A percentile compares a stretch with the other conserved stretches of the same genome.
These are phyloP conservation scores for Jordanella pulchra DNA, from an alignment of 2,797 vertebrate species.

Conservation along the genomic window DNA sequence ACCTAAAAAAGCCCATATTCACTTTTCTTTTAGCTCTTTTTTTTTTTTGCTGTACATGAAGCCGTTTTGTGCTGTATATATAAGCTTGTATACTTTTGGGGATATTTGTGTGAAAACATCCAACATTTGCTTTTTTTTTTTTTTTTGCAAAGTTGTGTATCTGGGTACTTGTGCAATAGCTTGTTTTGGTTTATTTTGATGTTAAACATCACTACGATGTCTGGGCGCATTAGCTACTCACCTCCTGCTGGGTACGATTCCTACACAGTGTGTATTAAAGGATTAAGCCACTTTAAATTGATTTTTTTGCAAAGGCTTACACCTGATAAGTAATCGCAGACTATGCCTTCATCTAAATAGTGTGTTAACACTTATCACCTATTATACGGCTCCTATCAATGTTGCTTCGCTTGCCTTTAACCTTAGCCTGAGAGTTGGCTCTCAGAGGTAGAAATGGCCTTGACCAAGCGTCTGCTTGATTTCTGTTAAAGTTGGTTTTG, in stretches of 20 bases:
- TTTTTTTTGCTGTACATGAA: conserved; percentile 73
- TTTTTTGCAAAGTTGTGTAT: conserved; percentile 77
- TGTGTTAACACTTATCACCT: conserved; percentile 43
- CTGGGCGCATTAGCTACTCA: conserved; percentile 42
- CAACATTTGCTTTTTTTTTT: conserved; percentile 78
- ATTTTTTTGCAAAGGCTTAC: conserved; percentile 47
- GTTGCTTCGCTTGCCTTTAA: conserved; percentile 78
- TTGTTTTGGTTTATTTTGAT: conserved; percentile 67
- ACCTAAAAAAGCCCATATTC: conserved; percentile 40
- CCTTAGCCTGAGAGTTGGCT: conserved; percentile 55
- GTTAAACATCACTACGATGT: conserved; percentile 68
- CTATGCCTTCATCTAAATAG: conserved; percentile 62
- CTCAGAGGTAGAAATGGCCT: conserved; percentile 63
- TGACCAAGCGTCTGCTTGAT: conserved; percentile 50
- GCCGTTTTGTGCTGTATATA: conserved; percentile 77
- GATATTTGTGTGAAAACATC: conserved; percentile 41
- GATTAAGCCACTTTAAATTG: conserved; percentile 53
- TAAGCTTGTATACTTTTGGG: conserved; percentile 3
- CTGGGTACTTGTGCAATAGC: conserved; percentile 85
- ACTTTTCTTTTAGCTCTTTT: conserved; percentile 53
- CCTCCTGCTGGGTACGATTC: conserved; percentile 50
- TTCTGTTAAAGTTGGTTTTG: conserved; percentile 70
- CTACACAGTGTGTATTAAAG: conserved; percentile 49
- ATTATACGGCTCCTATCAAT: conserved; percentile 53
- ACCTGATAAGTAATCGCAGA: conserved; percentile 50